phyloP scores from a whole-genome alignment of 2,888 invertebrate species.

The Pegoplata infirma region DNA sequence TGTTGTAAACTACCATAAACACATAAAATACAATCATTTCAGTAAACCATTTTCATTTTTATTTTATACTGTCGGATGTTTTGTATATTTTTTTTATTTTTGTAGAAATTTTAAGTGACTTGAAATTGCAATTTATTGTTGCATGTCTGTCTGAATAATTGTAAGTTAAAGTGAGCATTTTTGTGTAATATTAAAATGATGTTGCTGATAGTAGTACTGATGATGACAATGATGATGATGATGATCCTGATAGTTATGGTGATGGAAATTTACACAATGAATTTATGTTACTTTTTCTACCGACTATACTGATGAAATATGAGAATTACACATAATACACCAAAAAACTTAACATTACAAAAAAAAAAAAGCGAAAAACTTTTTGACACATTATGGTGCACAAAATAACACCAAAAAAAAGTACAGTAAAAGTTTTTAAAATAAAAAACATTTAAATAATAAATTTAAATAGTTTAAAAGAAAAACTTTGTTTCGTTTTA shows the following conservation, averaged over 20 bases:
- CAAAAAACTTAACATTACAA: not conserved
- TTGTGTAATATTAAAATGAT: constrained; percentile 51
- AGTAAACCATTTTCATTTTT: constrained; percentile 14
- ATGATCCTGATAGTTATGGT: constrained; percentile 40
- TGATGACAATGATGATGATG: constrained; percentile 13
- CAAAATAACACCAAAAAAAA: constrained; percentile 4
- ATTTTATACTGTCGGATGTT: constrained; percentile 7
- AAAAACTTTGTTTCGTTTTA: constrained; percentile 16
- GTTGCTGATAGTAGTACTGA: constrained; percentile 7
- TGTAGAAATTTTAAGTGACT: constrained; percentile 75
- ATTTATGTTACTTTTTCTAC: constrained; percentile 31
- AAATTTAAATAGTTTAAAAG: constrained; percentile 57
- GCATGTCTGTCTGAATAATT: constrained; percentile 65
- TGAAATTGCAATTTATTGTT: constrained; percentile 75
- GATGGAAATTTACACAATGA: constrained; percentile 59
- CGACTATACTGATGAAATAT: constrained; percentile 46
- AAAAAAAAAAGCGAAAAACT: constrained; percentile 1
- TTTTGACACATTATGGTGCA: constrained; percentile 45
- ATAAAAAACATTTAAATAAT: constrained; percentile 55
- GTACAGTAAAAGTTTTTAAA: not conserved
- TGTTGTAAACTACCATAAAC: constrained; percentile 32
- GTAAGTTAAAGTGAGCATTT: constrained; percentile 61
- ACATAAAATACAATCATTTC: constrained; percentile 35
- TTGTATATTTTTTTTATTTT: constrained; percentile 57
- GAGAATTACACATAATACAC: constrained; percentile 40